Conservation (phyloP, 1,140 invertebrate genomes). For the Drosophila tsacasi region DNA sequence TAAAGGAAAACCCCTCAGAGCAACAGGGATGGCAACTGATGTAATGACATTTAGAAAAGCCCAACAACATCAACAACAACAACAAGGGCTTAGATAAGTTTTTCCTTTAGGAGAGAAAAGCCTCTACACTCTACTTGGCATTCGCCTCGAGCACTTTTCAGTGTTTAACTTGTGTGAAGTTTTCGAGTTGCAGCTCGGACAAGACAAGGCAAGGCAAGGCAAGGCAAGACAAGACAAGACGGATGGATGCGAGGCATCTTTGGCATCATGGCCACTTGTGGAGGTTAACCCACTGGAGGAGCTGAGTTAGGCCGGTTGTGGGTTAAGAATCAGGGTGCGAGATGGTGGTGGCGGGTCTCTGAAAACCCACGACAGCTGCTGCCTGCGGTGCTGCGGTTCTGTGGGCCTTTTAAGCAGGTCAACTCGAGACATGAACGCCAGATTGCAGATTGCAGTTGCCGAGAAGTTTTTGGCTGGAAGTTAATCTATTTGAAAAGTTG, state of each 20-base stretch:
- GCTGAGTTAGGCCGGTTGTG: background rate
- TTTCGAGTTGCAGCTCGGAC: constrained; percentile 54
- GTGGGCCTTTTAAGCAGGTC: constrained; percentile 57
- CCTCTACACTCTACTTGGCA: constrained; percentile 46
- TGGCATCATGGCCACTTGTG: constrained; percentile 55
- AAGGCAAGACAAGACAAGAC: constrained; percentile 49
- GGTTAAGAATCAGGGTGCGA: background rate
- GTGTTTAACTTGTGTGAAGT: constrained; percentile 82
- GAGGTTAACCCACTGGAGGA: constrained; percentile 51
- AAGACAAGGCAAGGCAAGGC: constrained; percentile 42
- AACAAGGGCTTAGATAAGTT: constrained; percentile 18
- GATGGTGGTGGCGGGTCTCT: constrained; percentile 10
- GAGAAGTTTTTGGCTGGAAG: constrained; percentile 49
- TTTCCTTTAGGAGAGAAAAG: constrained; percentile 57
- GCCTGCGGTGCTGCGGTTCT: constrained; percentile 44
- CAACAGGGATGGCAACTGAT: constrained; percentile 46
- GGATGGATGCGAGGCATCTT: constrained; percentile 44
- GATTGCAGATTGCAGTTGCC: constrained; percentile 45
- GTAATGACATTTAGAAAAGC: constrained; percentile 69
- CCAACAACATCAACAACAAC: constrained; percentile 30
- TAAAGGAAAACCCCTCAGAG: constrained; percentile 23
- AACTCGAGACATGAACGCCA: constrained; percentile 50
- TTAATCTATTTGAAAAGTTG: constrained; percentile 57
- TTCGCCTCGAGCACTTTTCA: constrained; percentile 71
- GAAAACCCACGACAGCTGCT: constrained; percentile 51